Conservation (phyloP, 2,113 vertebrate species). For the Melanostigma gelatinosum region DNA sequence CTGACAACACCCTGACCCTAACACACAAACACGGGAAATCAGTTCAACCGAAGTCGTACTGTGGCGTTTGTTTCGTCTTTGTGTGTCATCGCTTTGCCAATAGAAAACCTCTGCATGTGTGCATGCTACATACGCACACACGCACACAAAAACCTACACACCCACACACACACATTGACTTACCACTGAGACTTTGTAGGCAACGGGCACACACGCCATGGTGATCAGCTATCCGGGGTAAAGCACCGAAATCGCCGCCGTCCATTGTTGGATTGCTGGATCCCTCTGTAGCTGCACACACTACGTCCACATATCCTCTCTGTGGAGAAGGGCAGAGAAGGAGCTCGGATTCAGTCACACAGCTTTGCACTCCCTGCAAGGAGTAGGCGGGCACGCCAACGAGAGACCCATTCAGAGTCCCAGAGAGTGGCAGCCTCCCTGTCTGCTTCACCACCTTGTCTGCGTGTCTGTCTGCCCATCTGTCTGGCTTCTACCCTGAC, state of each 20-base stretch:
- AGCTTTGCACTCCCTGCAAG: constrained; percentile 77
- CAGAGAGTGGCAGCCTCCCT: constrained; percentile 70
- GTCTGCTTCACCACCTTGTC: constrained; percentile 63
- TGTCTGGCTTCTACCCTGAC: constrained; percentile 54
- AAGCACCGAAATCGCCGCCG: constrained; percentile 41
- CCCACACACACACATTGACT: constrained; percentile 57
- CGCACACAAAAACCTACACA: constrained; percentile 19
- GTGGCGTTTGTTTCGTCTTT: constrained; percentile 13
- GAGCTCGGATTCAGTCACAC: constrained; percentile 75
- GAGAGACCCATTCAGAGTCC: constrained; percentile 74
- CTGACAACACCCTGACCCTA: constrained; percentile 32
- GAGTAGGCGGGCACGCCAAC: constrained; percentile 73
- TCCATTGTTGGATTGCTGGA: constrained; percentile 39
- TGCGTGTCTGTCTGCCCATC: constrained; percentile 49
- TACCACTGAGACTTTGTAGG: constrained; percentile 64
- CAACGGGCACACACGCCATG: constrained; percentile 28
- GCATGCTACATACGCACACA: constrained; percentile 32
- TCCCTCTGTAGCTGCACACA: constrained; percentile 35
- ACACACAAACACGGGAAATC: constrained; percentile 5
- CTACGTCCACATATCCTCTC: constrained; percentile 71
- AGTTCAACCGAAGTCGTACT: constrained; percentile 2
- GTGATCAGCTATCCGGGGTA: constrained; percentile 37
- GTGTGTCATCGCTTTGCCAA: constrained; percentile 12
- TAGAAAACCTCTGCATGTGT: constrained; percentile 38
- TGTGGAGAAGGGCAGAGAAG: constrained; percentile 75